Conservation (phyloP, 1,140 invertebrate genomes). For the Drosophila lacertosa region DNA sequence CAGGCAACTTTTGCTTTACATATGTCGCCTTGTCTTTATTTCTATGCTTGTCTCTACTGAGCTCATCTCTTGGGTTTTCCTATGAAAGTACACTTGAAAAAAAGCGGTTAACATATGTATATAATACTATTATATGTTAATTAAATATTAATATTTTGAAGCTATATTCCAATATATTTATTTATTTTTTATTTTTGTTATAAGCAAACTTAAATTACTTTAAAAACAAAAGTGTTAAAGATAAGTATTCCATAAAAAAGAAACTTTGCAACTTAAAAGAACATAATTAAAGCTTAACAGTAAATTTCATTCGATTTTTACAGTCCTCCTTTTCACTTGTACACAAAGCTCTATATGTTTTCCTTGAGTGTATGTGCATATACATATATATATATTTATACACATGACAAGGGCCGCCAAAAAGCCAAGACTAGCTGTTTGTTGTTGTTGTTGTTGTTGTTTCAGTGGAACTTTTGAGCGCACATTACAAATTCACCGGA, state of each 20-base stretch:
- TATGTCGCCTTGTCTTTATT: slow-evolving; percentile 53
- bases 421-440: slow-evolving; percentile 49
- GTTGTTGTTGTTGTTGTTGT: slow-evolving; percentile 34
- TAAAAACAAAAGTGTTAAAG: no score
- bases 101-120: background rate
- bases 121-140: background rate
- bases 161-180: no score
- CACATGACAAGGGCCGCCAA: slow-evolving; percentile 12
- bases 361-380: slow-evolving; percentile 4
- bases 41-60: slow-evolving; percentile 20
- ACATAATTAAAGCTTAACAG: no score
- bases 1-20: slow-evolving; percentile 56
- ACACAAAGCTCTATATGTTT: no score
- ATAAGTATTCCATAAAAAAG: no score
- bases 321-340: no score
- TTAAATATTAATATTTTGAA: no score
- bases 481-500: slow-evolving; percentile 78
- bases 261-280: no score
- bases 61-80: slow-evolving; percentile 55
- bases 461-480: slow-evolving; percentile 73
- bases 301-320: no score
- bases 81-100: slow-evolving; percentile 44
- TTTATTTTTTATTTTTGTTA: no score
- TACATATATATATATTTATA: slow-evolving; percentile 10
- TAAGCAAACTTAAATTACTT: no score